Base-by-base conservation (phyloP, 2,888 invertebrate genomes). In the Megamerina dolium region DNA sequence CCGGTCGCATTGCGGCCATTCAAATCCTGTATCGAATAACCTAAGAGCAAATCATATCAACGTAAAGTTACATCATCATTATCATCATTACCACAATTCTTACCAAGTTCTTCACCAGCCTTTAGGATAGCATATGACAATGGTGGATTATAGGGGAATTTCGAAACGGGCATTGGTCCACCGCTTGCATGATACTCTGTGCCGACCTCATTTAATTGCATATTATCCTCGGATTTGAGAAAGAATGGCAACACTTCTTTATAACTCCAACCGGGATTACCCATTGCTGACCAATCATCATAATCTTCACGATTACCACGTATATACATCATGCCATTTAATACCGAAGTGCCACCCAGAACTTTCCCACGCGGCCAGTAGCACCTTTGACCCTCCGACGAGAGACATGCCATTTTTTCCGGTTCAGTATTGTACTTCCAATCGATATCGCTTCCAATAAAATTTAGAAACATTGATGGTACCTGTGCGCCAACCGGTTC, bases 301-400 rank as follows among this genome's bases (percentile, higher is more conserved):
- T 83, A 94, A 72, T 94, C 94, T 48, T 80, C 81, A 18, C 84
- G 79, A 44, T 90, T 83, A 1, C 94, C 94, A 19, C 94, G 77
- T 53, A 94, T 87, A 70, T 94, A 94, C 81, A 88, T 92, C 94
- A 95, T 95, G 17, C 94, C 94, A 70, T 95, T 95, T 75, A 94
- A 80, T 0, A 90, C 89, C 13, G 92, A 92, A 1, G 91, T 92
- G 1, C 94, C 94, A 5, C 94, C 94, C 9, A 92, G 72, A 0
- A 89, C 88, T 75, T 89, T 89, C 60, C 89, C 89, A 57, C 89
- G 75, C 0, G 89, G 88, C 89, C 89, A 89, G 64, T 82, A 84
- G 66, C 89, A 90, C 53, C 82, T 78, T 43, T 65, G 60, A 34
- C 61, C 66, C 49, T 76, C 77, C 57, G 86, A 83, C 2, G 80